Evolutionary conservation across 2,113 vertebrate genomes (phyloP).

Genomic region (Odontophorus gujanensis): DNA sequence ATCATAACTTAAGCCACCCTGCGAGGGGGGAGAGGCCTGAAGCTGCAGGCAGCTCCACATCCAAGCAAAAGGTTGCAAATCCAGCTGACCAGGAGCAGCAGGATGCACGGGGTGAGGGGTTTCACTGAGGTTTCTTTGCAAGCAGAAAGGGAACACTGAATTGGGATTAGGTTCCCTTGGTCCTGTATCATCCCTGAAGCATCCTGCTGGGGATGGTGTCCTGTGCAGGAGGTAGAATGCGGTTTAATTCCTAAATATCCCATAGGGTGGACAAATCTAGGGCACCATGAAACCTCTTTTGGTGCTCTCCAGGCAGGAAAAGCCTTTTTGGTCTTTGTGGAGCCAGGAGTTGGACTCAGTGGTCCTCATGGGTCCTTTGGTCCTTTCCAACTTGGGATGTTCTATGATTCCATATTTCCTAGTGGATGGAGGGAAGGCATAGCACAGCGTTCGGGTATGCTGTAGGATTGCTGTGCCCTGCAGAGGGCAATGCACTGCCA

Average conservation of each 20-base stretch:
- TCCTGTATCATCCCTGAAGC: background rate
- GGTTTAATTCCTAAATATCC: background rate
- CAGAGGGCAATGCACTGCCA: background rate
- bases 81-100: background rate
- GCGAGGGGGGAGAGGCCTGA: fast-evolving
- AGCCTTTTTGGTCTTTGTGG: background rate
- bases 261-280: too few species aligned
- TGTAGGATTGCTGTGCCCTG: fast-evolving
- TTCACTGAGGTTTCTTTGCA: background rate
- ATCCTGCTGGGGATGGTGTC: background rate
- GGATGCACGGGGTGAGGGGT: background rate
- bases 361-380: too few species aligned
- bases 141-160: fast-evolving
- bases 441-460: background rate
- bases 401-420: background rate
- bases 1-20: background rate
- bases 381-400: too few species aligned
- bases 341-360: too few species aligned
- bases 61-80: background rate
- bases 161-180: fast-evolving
- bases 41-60: background rate
- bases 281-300: background rate
- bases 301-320: background rate
- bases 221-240: background rate
- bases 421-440: background rate